Evolutionary conservation across 2,113 vertebrate genomes (phyloP).

Genomic region (Trogon melanurus): DNA sequence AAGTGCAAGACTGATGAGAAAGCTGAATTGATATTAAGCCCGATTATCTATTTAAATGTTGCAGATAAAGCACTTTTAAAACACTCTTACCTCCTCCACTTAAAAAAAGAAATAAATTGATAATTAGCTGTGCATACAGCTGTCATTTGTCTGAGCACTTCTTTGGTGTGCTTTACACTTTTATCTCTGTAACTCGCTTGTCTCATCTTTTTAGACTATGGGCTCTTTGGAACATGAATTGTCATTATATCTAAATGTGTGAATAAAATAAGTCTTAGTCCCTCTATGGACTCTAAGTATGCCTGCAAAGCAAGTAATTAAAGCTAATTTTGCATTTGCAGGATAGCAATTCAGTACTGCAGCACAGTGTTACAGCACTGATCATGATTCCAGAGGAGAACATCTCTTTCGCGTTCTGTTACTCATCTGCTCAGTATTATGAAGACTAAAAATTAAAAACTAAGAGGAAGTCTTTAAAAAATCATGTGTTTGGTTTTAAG

Average conservation of each 20-base stretch:
- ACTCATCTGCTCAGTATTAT: background rate
- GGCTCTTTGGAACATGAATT: background rate
- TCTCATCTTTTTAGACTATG: background rate
- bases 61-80: background rate
- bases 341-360: background rate
- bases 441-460: background rate
- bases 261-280: background rate
- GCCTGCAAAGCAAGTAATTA: background rate
- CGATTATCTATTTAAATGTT: background rate
- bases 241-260: background rate
- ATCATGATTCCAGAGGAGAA: background rate
- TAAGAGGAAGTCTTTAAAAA: background rate
- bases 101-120: background rate
- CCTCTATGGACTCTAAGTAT: background rate
- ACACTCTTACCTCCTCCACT: background rate
- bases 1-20: background rate
- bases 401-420: background rate
- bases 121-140: background rate
- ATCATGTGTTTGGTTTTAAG: background rate
- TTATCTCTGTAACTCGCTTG: background rate
- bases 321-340: background rate
- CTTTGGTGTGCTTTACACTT: background rate
- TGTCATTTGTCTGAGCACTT: background rate
- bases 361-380: background rate
- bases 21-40: background rate